A percentile compares a stretch with the other conserved stretches of the same genome.
Conservation (phyloP, 1,140 invertebrate species). For the Euglossa dilemma region DNA sequence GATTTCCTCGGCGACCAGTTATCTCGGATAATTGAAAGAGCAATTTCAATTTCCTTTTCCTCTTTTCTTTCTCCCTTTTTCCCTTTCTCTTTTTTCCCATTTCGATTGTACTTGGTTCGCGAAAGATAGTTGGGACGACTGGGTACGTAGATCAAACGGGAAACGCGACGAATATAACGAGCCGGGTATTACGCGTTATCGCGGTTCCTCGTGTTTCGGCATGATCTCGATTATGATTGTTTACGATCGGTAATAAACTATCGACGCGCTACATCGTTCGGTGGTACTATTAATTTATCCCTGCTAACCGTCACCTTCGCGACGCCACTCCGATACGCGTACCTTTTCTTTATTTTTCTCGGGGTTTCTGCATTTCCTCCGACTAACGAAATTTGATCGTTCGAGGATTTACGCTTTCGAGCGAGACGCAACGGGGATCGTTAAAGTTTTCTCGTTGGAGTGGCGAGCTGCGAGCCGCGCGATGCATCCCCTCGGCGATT, state of each 20-base stretch:
- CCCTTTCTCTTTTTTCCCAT: too few species aligned
- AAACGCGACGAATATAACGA: not conserved
- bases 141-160: not conserved
- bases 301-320: not conserved
- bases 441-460: not conserved
- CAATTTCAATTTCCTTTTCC: not conserved
- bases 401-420: too few species aligned
- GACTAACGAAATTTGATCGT: not conserved
- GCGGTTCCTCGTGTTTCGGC: conserved; percentile 44
- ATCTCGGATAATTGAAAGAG: not conserved
- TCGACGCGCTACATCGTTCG: not conserved
- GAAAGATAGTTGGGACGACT: too few species aligned
- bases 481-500: not conserved
- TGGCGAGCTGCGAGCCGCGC: too few species aligned
- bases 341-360: too few species aligned
- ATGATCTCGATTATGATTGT: conserved; percentile 51
- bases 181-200: conserved; percentile 54
- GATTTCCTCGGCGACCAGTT: not conserved
- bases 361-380: not conserved
- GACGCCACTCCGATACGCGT: not conserved
- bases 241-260: conserved; percentile 51
- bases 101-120: too few species aligned
- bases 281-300: conserved; percentile 5
- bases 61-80: conserved; percentile 14
- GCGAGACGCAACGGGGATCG: too few species aligned